Evolutionary conservation across 2,888 invertebrate genomes (phyloP).

Genomic region (Acrobasis repandana): DNA sequence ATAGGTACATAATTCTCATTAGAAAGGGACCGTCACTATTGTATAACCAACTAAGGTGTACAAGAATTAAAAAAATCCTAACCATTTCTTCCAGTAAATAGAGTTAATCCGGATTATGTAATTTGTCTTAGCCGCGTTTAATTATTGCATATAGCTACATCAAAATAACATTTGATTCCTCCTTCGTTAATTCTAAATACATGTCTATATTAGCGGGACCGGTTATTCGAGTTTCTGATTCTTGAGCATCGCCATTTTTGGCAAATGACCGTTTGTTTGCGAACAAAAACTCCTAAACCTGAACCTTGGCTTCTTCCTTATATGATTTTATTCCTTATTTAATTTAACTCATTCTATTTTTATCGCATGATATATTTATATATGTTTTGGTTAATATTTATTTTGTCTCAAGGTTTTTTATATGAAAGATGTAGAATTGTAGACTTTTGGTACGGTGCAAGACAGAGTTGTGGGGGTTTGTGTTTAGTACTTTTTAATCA

Average conservation of each 20-base stretch:
- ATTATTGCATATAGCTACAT: not conserved
- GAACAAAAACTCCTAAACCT: slow-evolving; percentile 26
- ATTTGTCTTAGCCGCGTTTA: no score
- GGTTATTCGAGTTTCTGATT: slow-evolving; percentile 33
- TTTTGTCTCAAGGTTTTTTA: not conserved
- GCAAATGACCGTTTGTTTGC: slow-evolving; percentile 31
- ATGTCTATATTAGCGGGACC: slow-evolving; percentile 31
- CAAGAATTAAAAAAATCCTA: no score
- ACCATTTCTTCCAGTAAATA: no score
- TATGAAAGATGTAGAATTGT: no score
- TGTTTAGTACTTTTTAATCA: no score
- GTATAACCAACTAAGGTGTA: no score
- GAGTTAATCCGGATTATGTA: no score
- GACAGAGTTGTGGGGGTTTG: no score
- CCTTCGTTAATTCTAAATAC: slow-evolving; percentile 24
- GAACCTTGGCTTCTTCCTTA: slow-evolving; percentile 1
- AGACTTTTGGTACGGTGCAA: no score
- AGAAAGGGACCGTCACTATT: no score
- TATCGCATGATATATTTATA: not conserved
- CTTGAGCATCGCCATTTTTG: slow-evolving; percentile 30
- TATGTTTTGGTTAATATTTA: not conserved
- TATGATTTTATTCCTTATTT: slow-evolving; percentile 20
- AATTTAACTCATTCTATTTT: not conserved
- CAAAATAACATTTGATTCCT: not conserved
- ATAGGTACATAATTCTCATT: no score